Conservation (phyloP, 2,888 invertebrate genomes). For the Lycocerus yunnanus region DNA sequence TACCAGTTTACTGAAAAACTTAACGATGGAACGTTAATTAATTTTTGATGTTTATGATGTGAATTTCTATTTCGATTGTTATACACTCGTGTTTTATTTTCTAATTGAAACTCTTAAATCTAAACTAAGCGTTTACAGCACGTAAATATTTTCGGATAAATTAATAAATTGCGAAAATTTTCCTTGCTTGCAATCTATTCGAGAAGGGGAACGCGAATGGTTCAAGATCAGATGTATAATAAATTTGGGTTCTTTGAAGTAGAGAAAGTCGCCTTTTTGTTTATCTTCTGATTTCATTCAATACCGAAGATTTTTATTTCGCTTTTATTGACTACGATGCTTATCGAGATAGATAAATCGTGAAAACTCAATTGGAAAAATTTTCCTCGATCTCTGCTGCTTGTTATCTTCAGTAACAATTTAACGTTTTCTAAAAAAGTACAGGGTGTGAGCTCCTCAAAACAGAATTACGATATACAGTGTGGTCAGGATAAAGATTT, state of each 20-base stretch:
- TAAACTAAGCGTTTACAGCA: too few relatives aligned
- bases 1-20: not conserved
- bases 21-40: not conserved
- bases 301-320: not conserved
- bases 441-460: too few relatives aligned
- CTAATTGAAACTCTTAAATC: not conserved
- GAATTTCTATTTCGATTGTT: not conserved
- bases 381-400: not conserved
- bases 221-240: too few relatives aligned
- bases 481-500: too few relatives aligned
- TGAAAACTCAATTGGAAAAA: not conserved
- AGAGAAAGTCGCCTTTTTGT: not conserved
- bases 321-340: not conserved
- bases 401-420: not conserved
- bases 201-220: too few relatives aligned
- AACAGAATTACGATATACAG: too few relatives aligned
- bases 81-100: not conserved
- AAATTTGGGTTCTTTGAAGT: not conserved
- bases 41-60: not conserved
- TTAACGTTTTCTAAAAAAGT: too few relatives aligned
- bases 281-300: too few relatives aligned
- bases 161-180: not conserved
- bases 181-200: too few relatives aligned
- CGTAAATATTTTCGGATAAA: not conserved
- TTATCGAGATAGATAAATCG: not conserved